Base-by-base conservation (phyloP, 1,140 invertebrate genomes). In the Hylaeus volcanicus region DNA sequence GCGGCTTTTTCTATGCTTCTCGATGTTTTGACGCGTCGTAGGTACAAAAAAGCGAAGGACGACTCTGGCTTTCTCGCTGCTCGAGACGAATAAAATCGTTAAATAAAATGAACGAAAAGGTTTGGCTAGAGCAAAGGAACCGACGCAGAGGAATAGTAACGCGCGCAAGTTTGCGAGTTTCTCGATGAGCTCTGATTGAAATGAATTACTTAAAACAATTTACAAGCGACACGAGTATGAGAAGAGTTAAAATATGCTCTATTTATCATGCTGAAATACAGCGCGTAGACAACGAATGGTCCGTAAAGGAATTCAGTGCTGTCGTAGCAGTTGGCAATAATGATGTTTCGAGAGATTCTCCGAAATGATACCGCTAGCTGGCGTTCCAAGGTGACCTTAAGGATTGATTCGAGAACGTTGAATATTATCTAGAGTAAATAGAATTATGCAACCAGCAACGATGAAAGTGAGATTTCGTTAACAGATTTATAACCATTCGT, bases 391-490 rank as follows among this genome's bases (percentile, higher is more conserved):
- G 11, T 37, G 5, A 37, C 26, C 39, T 43, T 41, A 14, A 26
- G 60, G 41, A 11, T 6, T 48, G 5, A 43, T 58, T 37, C 37
- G 39, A 26, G 53, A 48, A 48, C 45, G 37, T 12, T 48, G 45
- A 39, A 41, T 61, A 43, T 66, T 64, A 75, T 65, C 60, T 74
- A 65, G 51, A 65, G n/a, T 70, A 70, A 70, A 77, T 41, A 61
- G 75, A 61, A 70, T 69, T 77, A 9, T n/a, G 68, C 58, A 51
- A 61, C 5, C 3, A 2, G 61, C 15, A 12, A 12, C 37, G 66
- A 70, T 70, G 64, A 70, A 77, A 63, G 58, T 43, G 75, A 63
- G 76, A 79, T 73, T 43, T 61, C 60, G 58, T 43, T 48, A 39
- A 41, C 37, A 69, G 41, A 37, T 70, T 43, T 55, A 43, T 60